Percentiles rank a stretch among this genome's conserved stretches.
Conservation (phyloP, 1,140 invertebrate species). For the Episyrphus balteatus region DNA sequence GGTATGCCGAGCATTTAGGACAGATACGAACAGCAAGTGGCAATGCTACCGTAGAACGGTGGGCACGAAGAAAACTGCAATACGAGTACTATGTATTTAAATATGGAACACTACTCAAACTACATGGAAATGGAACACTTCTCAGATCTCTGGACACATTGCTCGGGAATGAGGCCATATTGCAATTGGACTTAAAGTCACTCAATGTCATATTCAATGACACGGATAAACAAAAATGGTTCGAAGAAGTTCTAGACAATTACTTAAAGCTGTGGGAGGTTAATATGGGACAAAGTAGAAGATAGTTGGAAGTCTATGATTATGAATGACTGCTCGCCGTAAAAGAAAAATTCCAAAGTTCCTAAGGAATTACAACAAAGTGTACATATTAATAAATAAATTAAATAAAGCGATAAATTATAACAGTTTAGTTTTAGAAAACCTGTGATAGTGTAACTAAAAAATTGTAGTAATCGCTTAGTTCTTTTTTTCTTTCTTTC, state of each 20-base stretch:
- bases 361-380: neutral
- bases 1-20: constrained; percentile 72
- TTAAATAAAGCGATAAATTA: neutral
- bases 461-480: neutral
- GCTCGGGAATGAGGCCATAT: constrained; percentile 68
- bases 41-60: constrained; percentile 64
- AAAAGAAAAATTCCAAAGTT: neutral
- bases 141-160: constrained; percentile 58
- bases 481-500: neutral
- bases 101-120: constrained; percentile 65
- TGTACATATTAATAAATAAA: neutral
- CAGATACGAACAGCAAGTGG: constrained; percentile 60
- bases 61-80: constrained; percentile 59
- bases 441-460: neutral
- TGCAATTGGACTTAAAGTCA: constrained; percentile 67
- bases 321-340: neutral
- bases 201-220: constrained; percentile 66
- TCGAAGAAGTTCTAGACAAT: constrained; percentile 76
- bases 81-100: constrained; percentile 71
- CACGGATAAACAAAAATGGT: constrained; percentile 59
- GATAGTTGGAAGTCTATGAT: neutral
- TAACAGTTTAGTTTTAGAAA: neutral
- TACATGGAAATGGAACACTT: constrained; percentile 61
- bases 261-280: constrained; percentile 79
- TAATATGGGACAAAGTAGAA: constrained; percentile 54